Percentiles rank a stretch among this genome's conserved stretches.
phyloP scores from a whole-genome alignment of 2,113 vertebrate species.

The Tenrec ecaudatus region DNA sequence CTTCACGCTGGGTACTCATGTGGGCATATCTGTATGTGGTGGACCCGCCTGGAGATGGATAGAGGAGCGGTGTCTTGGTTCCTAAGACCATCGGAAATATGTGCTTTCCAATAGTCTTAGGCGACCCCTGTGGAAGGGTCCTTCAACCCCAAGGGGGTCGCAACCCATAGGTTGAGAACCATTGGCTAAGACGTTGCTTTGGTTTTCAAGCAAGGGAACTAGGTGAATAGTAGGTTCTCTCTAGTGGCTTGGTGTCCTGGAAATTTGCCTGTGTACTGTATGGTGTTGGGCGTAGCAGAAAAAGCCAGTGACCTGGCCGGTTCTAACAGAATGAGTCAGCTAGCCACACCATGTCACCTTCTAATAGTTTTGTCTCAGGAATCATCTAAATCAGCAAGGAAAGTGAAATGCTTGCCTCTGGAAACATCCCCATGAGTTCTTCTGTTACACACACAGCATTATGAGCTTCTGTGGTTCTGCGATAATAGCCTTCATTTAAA shows the following conservation, averaged over 20 bases:
- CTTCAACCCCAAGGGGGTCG: too few species aligned
- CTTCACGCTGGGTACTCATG: too few species aligned
- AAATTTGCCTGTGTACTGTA: background rate
- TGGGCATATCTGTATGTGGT: too few species aligned
- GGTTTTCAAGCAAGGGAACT: background rate
- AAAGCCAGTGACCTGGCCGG: slow-evolving; percentile 39
- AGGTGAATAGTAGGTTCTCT: background rate
- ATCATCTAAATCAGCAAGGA: slow-evolving; percentile 50
- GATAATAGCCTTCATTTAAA: slow-evolving; percentile 2
- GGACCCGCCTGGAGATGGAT: too few species aligned
- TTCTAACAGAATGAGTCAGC: slow-evolving; percentile 66
- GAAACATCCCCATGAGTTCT: background rate
- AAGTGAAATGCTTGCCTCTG: slow-evolving; percentile 15
- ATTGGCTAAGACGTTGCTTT: background rate
- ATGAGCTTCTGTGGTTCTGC: slow-evolving; percentile 25
- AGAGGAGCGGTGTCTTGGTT: too few species aligned
- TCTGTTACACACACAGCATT: background rate
- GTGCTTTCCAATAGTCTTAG: too few species aligned
- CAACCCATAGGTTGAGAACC: background rate
- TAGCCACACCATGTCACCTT: slow-evolving; percentile 43
- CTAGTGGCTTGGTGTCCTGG: background rate
- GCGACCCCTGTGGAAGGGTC: too few species aligned
- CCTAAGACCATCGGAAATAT: too few species aligned
- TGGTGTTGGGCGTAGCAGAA: slow-evolving; percentile 48
- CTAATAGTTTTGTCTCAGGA: background rate